Percentiles rank a stretch among this genome's conserved stretches.
These are phyloP conservation scores for Eustalomyia histrio DNA, from an alignment of 2,888 invertebrate genomes.

Conservation along the genomic window DNA sequence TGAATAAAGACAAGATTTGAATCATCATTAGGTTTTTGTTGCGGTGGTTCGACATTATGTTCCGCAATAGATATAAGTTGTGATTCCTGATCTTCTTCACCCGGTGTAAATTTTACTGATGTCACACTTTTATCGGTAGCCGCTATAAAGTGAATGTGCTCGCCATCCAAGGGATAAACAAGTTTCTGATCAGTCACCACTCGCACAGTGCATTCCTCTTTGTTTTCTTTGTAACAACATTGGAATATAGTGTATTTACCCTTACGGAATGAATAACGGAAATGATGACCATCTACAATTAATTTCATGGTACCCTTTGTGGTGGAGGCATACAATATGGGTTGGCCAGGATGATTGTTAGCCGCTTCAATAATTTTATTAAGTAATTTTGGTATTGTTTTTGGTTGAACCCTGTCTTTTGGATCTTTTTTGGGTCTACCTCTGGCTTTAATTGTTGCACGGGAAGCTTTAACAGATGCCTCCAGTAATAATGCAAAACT, in stretches of 20 bases:
- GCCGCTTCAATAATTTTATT: constrained; percentile 72
- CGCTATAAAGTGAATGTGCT: constrained; percentile 76
- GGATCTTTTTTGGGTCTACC: constrained; percentile 68
- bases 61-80: no score
- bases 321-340: constrained; percentile 76
- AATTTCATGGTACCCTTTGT: constrained; percentile 79
- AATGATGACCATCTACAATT: constrained; percentile 76
- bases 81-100: constrained; percentile 51
- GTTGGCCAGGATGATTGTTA: constrained; percentile 66
- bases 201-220: constrained; percentile 75
- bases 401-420: background rate
- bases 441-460: constrained; percentile 32
- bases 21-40: constrained; percentile 34
- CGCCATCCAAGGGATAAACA: constrained; percentile 75
- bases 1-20: constrained; percentile 16
- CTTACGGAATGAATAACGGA: constrained; percentile 76
- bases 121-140: constrained; percentile 78
- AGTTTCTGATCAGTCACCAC: constrained; percentile 76
- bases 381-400: constrained; percentile 66
- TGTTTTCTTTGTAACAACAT: constrained; percentile 77
- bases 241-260: constrained; percentile 76
- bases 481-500: background rate
- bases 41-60: constrained; percentile 53
- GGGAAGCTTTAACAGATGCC: constrained; percentile 4
- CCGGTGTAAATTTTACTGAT: constrained; percentile 73